Conservation (phyloP, 2,797 vertebrate species). For the Gymnoscopelus braueri region DNA sequence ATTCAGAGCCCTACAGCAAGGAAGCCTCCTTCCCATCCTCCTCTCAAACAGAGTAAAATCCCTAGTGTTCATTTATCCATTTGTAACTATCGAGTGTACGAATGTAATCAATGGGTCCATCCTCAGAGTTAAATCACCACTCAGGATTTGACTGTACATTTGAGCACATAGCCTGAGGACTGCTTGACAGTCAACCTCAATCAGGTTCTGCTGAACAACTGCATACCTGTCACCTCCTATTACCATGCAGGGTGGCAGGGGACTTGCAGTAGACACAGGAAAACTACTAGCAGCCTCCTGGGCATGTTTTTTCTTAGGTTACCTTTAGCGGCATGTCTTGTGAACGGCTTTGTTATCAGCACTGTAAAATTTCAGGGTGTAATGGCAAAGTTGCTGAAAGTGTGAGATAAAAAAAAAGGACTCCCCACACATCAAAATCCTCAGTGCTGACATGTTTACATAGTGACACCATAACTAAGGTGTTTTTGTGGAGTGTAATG, state of each 20-base stretch:
- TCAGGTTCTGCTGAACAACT: conserved; percentile 15
- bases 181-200: conserved; percentile 17
- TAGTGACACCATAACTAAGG: not conserved
- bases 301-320: not conserved
- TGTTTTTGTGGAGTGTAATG: not conserved
- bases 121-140: not conserved
- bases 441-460: not conserved
- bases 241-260: not conserved
- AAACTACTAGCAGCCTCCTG: not conserved
- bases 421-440: no score
- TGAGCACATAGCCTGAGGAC: conserved; percentile 5
- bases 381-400: no score
- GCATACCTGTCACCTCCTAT: conserved; percentile 20
- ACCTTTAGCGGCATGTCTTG: not conserved
- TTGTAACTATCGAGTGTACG: not conserved
- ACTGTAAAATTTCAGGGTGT: no score
- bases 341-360: not conserved
- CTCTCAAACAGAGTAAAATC: not conserved
- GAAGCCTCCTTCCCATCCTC: not conserved
- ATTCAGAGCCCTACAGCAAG: not conserved
- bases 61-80: not conserved
- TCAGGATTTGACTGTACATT: conserved; percentile 1
- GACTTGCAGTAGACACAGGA: conserved; percentile 6
- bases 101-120: no score
- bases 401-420: no score